Evolutionary conservation across 2,797 vertebrate genomes (phyloP).

Genomic region (Arrhamphus sclerolepis): DNA sequence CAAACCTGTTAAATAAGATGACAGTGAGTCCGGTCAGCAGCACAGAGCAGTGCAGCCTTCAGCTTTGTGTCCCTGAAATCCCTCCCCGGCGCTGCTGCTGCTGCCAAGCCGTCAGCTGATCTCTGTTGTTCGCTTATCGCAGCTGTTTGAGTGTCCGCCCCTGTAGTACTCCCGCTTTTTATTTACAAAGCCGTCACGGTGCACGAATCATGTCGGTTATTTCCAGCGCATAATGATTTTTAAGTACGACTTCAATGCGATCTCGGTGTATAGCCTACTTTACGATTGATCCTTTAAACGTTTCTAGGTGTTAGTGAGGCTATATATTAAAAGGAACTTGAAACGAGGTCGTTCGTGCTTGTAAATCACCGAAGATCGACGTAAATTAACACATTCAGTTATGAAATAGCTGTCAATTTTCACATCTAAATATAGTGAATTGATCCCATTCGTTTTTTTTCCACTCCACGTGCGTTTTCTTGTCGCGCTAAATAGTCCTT

Average conservation of each 20-base stretch:
- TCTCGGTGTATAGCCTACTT: neutral
- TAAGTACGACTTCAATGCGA: neutral
- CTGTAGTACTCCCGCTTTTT: constrained; percentile 27
- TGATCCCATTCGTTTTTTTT: neutral
- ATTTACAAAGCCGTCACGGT: constrained; percentile 23
- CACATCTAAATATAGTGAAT: no score
- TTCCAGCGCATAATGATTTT: no score
- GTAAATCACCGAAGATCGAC: no score
- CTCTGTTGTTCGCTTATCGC: constrained; percentile 74
- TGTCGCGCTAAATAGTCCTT: constrained; percentile 84
- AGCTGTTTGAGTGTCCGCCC: constrained; percentile 63
- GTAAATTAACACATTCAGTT: no score
- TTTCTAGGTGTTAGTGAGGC: no score
- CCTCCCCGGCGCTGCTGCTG: constrained; percentile 69
- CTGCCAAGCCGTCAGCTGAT: constrained; percentile 90
- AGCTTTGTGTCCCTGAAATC: constrained; percentile 29
- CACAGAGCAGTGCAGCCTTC: neutral
- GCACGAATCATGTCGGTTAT: neutral
- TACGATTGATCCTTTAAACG: no score
- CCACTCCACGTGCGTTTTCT: neutral
- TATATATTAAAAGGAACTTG: no score
- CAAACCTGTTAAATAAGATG: neutral
- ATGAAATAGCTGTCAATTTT: no score
- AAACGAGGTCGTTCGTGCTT: no score
- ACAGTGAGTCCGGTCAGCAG: no score